Evolutionary conservation across 2,113 vertebrate species (phyloP), one percentile per base, ranked within the genome.

Genomic region (Dicentrarchus labrax): DNA sequence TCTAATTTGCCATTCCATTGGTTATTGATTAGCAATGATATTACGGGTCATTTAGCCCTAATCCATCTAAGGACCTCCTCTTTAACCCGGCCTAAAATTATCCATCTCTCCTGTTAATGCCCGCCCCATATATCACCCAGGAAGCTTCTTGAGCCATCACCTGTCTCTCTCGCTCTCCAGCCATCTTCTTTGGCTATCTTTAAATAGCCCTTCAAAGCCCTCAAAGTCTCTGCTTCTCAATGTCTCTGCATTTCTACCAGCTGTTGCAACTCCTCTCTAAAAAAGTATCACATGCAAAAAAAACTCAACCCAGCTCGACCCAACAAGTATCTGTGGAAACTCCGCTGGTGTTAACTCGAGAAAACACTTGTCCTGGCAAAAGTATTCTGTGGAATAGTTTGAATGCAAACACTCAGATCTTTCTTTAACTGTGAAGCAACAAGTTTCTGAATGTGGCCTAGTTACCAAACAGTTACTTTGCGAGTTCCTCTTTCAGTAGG

Each of bases 61-160:
- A 82, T 9, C 69, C 73, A 67, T 86, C 78, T 89, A 76, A 89
- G 88, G 89, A 81, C 90, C 84, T 81, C 78, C 89, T 67, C 66
- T 72, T 86, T 76, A 59, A 75, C 78, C 64, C 48, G 1, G 62
- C 80, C 92, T 92, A 93, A 92, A 95, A 91, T 94, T 90, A 91
- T 89, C 92, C 72, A 78, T 67, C 67, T 68, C 85, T 93, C 66
- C 66, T 82, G 73, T 80, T 82, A 81, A 78, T 66, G 71, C 88
- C 82, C 69, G 54, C 90, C 87, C 93, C 90, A 89, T 91, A 93
- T 94, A 94, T 94, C 88, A 93, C 87, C 92, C 90, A 93, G 89
- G 92, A 93, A 91, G 90, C 88, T 93, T 90, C 94, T 92, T 94
- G 92, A 90, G 89, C 94, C 92, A 83, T 95, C 94, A 95, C 94